Percentiles rank a stretch among this genome's conserved stretches.
Conservation (phyloP, 2,888 invertebrate species). For the Fragum whitleyi region DNA sequence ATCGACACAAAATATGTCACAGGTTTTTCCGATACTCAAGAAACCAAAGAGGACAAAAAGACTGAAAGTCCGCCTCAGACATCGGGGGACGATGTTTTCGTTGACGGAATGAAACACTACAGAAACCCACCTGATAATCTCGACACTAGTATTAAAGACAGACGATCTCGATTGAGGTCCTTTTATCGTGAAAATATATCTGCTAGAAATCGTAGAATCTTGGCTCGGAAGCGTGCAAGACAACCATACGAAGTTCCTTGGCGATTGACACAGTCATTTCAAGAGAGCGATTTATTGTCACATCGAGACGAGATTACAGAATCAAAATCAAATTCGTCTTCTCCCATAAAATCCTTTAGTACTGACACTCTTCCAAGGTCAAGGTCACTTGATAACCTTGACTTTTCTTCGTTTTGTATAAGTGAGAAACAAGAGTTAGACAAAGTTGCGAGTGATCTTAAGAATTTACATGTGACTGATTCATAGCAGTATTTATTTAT, state of each 20-base stretch:
- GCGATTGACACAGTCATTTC: slow-evolving; percentile 74
- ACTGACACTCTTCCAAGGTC: slow-evolving; percentile 74
- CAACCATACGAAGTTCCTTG: slow-evolving; percentile 82
- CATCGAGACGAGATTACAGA: slow-evolving; percentile 58
- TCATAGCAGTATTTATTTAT: slow-evolving; percentile 35
- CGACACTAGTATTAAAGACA: slow-evolving; percentile 57
- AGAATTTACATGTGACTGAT: slow-evolving; percentile 77
- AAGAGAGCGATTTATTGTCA: slow-evolving; percentile 68
- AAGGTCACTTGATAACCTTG: slow-evolving; percentile 80
- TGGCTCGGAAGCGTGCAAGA: slow-evolving; percentile 56
- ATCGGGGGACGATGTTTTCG: slow-evolving; percentile 40
- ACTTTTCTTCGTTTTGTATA: slow-evolving; percentile 74
- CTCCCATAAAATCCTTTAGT: slow-evolving; percentile 69
- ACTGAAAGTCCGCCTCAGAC: slow-evolving; percentile 24
- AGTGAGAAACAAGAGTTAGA: slow-evolving; percentile 77
- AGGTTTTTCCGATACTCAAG: slow-evolving; percentile 64
- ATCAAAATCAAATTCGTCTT: slow-evolving; percentile 76
- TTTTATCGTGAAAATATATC: slow-evolving; percentile 49
- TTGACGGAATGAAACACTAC: slow-evolving; percentile 56
- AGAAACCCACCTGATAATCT: slow-evolving; percentile 58
- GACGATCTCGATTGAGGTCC: slow-evolving; percentile 54
- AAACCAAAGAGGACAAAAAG: slow-evolving; percentile 31
- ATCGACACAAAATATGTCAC: slow-evolving; percentile 78
- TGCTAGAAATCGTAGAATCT: slow-evolving; percentile 64
- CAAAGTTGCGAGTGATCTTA: slow-evolving; percentile 75